Evolutionary conservation across 2,113 vertebrate genomes (phyloP), one percentile per base, ranked within the genome.

Genomic region (Pseudorhombus dupliciocellatus): DNA sequence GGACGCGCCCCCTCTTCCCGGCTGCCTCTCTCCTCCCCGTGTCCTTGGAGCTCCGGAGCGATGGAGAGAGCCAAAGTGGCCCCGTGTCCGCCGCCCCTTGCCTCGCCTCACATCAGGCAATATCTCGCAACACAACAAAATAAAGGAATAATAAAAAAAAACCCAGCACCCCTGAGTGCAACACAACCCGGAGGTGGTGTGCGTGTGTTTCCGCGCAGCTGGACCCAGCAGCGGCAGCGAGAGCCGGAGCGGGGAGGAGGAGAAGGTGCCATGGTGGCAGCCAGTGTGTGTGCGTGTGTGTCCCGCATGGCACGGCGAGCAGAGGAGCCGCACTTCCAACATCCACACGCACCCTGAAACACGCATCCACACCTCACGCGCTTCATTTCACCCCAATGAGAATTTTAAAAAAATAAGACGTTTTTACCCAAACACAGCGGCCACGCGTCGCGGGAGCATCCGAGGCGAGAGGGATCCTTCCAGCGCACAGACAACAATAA

Each of bases 401-500:
- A 44, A 44, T 44, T n/a, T n/a, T n/a, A n/a, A n/a, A n/a, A n/a
- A 16, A 11, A 37, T 11, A 9, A 12, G 10, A 37, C 11, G 2
- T 37, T 2, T 2, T 37, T 37, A 37, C 34, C 34, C 2, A 5
- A n/a, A 44, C 75, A 40, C 42, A 53, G 65, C 54, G 26, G 25
- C 34, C 21, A 22, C 66, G 73, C 66, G 66, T 56, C 72, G 69
- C 70, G 69, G 55, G 72, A 78, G 71, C 40, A n/a, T 85, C 80
- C 75, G 70, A 84, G 69, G 76, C 83, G 79, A 80, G 70, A 67
- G 83, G 74, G 68, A 56, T 83, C 83, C 79, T 80, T 18, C 66
- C 84, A 51, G 79, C 79, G 77, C 84, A 79, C 85, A 88, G 79
- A 87, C 85, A 89, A 91, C 79, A 89, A 90, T 87, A 79, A 86